Percentiles rank a stretch among this genome's conserved stretches.
Conservation (phyloP, 2,888 invertebrate genomes). For the Drosophila bunnanda region DNA sequence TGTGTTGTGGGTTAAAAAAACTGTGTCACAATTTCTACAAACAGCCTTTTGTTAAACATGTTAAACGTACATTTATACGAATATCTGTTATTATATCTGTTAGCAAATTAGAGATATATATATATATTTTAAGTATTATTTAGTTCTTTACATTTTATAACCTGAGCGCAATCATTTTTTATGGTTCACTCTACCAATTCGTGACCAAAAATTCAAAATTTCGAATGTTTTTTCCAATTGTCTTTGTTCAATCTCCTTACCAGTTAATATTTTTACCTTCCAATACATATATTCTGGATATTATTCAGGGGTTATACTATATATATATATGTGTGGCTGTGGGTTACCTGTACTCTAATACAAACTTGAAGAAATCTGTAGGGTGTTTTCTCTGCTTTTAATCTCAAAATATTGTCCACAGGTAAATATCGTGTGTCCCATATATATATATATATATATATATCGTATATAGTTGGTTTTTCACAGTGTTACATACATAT, state of each 20-base stretch:
- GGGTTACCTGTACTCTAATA: slow-evolving; percentile 37
- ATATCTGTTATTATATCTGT: slow-evolving; percentile 3
- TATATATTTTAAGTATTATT: slow-evolving; percentile 40
- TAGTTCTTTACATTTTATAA: slow-evolving; percentile 61
- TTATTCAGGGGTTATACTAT: slow-evolving; percentile 13
- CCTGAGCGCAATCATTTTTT: slow-evolving; percentile 79
- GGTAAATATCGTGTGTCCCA: slow-evolving; percentile 26
- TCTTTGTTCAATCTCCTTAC: slow-evolving; percentile 23
- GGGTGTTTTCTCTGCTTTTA: slow-evolving; percentile 25
- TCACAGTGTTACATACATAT: slow-evolving; percentile 48
- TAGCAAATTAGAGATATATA: slow-evolving; percentile 26
- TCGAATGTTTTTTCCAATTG: slow-evolving; percentile 23
- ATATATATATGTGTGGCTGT: background rate
- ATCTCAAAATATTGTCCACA: slow-evolving; percentile 63
- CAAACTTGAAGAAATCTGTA: slow-evolving; percentile 32
- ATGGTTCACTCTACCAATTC: slow-evolving; percentile 51
- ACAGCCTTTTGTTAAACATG: slow-evolving; percentile 84
- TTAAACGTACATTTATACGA: slow-evolving; percentile 65
- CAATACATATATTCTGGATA: slow-evolving; percentile 16
- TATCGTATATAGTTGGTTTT: slow-evolving; percentile 44
- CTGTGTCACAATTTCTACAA: slow-evolving; percentile 82
- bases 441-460: slow-evolving; percentile 53
- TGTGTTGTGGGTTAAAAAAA: slow-evolving; percentile 58
- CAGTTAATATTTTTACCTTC: slow-evolving; percentile 19
- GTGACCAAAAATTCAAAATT: slow-evolving; percentile 21